A percentile compares a stretch with the other conserved stretches of the same genome.
Evolutionary conservation across 2,113 vertebrate genomes (phyloP).

Genomic region (Phrynosoma platyrhinos): DNA sequence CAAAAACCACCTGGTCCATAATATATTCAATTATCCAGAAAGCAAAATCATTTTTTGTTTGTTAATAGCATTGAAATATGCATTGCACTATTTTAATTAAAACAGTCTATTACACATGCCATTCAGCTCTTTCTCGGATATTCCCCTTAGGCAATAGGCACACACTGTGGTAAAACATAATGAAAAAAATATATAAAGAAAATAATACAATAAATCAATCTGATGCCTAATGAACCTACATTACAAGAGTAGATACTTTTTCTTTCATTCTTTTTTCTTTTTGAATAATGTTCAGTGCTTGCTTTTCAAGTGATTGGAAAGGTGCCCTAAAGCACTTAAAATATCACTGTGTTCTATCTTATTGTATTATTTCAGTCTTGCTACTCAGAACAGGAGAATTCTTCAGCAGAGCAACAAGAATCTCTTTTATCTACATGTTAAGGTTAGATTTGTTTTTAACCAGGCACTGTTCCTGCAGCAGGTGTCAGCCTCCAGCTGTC

Average conservation of each 20-base stretch:
- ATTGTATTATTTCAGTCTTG: conserved; percentile 38
- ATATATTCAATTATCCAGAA: conserved; percentile 78
- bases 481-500: background rate
- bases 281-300: conserved; percentile 40
- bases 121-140: conserved; percentile 73
- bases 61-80: conserved; percentile 78
- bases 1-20: conserved; percentile 63
- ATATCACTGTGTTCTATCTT: conserved; percentile 46
- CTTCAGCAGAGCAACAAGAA: conserved; percentile 48
- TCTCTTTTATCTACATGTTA: conserved; percentile 25
- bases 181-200: conserved; percentile 79
- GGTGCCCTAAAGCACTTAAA: conserved; percentile 54
- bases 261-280: background rate
- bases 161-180: conserved; percentile 77
- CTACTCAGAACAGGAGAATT: conserved; percentile 36
- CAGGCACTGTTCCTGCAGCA: background rate
- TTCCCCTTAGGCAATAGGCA: conserved; percentile 74
- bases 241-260: conserved; percentile 63
- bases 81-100: conserved; percentile 82
- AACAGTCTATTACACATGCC: conserved; percentile 73
- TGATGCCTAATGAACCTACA: conserved; percentile 71
- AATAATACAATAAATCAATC: conserved; percentile 78
- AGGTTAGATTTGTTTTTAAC: background rate
- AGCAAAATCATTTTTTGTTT: conserved; percentile 79
- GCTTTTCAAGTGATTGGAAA: conserved; percentile 58